Evolutionary conservation across 2,113 vertebrate genomes (phyloP).

Genomic region (Sialia sialis): DNA sequence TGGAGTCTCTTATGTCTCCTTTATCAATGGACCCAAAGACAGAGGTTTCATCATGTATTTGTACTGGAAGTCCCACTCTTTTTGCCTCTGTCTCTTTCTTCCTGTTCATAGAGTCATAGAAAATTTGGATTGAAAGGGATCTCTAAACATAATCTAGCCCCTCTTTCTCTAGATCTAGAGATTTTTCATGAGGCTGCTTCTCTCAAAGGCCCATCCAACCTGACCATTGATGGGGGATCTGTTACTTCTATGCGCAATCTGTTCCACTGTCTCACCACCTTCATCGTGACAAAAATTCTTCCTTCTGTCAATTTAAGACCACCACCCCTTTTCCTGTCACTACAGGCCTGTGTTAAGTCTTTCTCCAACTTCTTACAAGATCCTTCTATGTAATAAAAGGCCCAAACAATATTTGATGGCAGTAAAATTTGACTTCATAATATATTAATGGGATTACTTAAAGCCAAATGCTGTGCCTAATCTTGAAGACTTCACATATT

Average conservation of each 20-base stretch:
- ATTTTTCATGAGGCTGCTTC: neutral
- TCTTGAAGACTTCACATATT: neutral
- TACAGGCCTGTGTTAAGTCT: neutral
- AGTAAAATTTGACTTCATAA: neutral
- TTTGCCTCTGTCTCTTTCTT: neutral
- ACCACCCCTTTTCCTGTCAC: neutral
- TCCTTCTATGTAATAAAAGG: neutral
- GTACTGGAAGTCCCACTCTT: neutral
- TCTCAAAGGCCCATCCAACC: neutral
- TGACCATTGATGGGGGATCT: neutral
- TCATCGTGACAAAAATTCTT: accelerated
- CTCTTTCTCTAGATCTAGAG: neutral
- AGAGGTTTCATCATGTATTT: neutral
- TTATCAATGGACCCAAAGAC: neutral
- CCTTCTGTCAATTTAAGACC: neutral
- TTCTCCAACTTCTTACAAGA: neutral
- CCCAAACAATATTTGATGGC: neutral
- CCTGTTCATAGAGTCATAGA: neutral
- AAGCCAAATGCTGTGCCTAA: neutral
- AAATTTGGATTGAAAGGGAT: neutral
- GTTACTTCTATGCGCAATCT: neutral
- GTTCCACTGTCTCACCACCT: neutral
- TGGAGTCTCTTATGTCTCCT: neutral
- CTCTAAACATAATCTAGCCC: neutral
- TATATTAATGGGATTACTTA: neutral